A percentile compares a stretch with the other conserved stretches of the same genome.
Evolutionary conservation across 2,888 invertebrate genomes (phyloP).

Genomic region (Yponomeuta evonymella): DNA sequence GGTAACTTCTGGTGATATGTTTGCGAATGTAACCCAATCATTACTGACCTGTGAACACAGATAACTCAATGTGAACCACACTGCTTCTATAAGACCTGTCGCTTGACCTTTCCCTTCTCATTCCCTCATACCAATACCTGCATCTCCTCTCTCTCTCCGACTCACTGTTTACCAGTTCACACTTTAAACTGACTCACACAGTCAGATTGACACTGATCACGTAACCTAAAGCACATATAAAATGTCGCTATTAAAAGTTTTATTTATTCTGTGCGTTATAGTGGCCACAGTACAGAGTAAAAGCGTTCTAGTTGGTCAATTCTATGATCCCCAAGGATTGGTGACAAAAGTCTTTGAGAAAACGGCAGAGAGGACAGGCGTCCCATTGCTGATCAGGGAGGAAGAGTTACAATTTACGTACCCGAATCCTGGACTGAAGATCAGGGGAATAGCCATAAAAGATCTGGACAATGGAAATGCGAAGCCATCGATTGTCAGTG

Average conservation of each 20-base stretch:
- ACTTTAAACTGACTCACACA: neutral
- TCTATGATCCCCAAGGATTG: conserved; percentile 39
- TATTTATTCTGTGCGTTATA: conserved; percentile 33
- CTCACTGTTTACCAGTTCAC: conserved; percentile 3
- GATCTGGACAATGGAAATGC: conserved; percentile 58
- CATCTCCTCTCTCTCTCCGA: conserved; percentile 19
- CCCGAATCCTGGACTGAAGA: conserved; percentile 44
- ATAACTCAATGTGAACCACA: conserved; percentile 20
- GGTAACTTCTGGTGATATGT: too few species aligned
- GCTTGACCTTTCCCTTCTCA: conserved; percentile 8
- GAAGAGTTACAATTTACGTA: conserved; percentile 49
- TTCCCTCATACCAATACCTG: neutral
- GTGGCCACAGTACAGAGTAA: conserved; percentile 35
- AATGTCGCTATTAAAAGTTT: conserved; percentile 27
- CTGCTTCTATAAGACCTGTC: conserved; percentile 11
- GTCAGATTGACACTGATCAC: neutral
- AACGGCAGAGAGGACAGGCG: conserved; percentile 30
- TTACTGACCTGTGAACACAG: neutral
- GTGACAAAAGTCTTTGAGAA: conserved; percentile 49
- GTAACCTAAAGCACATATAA: neutral
- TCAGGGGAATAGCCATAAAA: conserved; percentile 62
- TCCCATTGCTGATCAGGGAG: conserved; percentile 50
- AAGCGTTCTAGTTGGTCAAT: conserved; percentile 52
- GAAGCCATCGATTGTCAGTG: conserved; percentile 53
- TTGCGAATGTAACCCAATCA: conserved; percentile 16